These are phyloP conservation scores for Rhizomys pruinosus DNA, from an alignment of 2,113 vertebrate species.

Conservation along the genomic window DNA sequence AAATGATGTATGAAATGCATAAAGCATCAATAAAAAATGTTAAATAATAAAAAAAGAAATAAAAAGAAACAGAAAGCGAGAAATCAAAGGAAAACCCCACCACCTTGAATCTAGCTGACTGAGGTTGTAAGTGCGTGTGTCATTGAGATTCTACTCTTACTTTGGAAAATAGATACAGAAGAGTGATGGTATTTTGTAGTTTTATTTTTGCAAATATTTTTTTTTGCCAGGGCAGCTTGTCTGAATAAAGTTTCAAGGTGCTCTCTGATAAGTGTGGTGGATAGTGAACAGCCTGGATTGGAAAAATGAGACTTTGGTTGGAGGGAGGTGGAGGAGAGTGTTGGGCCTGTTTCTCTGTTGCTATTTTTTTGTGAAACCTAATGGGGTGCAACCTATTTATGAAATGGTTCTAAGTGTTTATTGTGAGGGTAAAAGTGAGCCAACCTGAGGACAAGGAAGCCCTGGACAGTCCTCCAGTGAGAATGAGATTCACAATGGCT, in stretches of 20 bases:
- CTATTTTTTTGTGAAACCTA: neutral
- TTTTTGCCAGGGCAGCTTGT: neutral
- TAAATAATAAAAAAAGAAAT: too few relatives aligned
- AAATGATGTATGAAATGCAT: too few relatives aligned
- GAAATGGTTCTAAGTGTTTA: neutral
- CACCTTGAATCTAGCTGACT: neutral
- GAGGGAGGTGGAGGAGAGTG: neutral
- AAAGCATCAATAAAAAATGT: too few relatives aligned
- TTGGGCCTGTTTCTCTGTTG: neutral
- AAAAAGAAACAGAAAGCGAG: neutral
- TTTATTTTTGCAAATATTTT: constrained; percentile 41
- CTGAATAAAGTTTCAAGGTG: neutral
- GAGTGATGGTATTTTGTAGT: neutral
- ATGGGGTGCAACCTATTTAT: neutral
- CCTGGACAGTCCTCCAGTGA: neutral
- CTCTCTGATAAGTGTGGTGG: neutral
- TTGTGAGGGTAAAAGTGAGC: neutral
- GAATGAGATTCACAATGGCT: neutral
- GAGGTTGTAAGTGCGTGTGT: neutral
- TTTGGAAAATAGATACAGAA: constrained; percentile 3
- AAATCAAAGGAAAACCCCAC: constrained; percentile 41
- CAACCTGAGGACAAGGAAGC: neutral
- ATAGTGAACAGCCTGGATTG: neutral
- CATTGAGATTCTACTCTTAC: neutral
- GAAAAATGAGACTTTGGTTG: constrained; percentile 1